These are phyloP conservation scores for Iguana delicatissima DNA, from an alignment of 2,797 vertebrate species.

Conservation along the genomic window DNA sequence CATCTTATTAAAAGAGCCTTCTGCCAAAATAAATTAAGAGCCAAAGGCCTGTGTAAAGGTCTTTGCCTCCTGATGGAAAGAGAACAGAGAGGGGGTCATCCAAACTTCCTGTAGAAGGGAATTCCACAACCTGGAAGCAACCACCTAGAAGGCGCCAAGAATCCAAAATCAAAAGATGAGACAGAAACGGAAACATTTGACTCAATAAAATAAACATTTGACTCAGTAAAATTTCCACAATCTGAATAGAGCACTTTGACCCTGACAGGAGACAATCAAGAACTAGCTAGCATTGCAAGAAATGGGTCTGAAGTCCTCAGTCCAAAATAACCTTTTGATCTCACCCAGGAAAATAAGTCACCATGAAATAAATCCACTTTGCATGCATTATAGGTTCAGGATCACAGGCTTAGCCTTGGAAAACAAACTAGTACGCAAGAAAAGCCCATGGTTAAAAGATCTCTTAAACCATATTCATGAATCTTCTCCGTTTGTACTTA, in stretches of 20 bases:
- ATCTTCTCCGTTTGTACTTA: background rate
- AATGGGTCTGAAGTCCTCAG: too few species aligned
- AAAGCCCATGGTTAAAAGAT: background rate
- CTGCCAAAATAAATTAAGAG: too few species aligned
- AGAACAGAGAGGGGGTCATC: too few species aligned
- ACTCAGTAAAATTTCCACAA: background rate
- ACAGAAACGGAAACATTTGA: background rate
- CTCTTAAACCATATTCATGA: background rate
- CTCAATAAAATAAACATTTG: background rate
- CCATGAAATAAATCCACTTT: background rate
- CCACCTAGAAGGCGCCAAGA: too few species aligned
- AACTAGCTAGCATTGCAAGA: background rate
- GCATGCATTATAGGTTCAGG: background rate
- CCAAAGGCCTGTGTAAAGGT: too few species aligned
- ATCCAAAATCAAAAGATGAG: background rate
- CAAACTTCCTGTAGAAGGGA: too few species aligned
- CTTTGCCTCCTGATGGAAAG: too few species aligned
- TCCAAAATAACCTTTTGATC: background rate
- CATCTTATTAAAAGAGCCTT: too few species aligned
- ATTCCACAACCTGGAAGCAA: too few species aligned
- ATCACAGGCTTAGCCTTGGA: background rate
- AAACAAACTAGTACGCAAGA: background rate
- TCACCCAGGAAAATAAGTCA: background rate
- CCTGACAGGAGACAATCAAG: background rate
- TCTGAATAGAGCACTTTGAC: background rate